Evolutionary conservation across 2,888 invertebrate genomes (phyloP).

Genomic region (Drosophila rellima): DNA sequence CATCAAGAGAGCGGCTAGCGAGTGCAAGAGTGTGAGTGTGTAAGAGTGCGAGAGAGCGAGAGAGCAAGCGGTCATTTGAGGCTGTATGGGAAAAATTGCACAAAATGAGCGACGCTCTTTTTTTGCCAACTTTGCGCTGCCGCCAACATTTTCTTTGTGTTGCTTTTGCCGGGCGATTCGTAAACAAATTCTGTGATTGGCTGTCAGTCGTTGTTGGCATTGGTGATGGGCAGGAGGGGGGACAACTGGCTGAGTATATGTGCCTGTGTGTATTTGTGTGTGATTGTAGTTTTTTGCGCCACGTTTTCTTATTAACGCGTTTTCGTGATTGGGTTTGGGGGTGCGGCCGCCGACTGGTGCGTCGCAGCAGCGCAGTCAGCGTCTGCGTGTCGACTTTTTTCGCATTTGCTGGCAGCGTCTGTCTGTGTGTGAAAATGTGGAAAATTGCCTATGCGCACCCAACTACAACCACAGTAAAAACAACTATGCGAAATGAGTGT

Average conservation of each 20-base stretch:
- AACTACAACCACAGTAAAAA: constrained; percentile 55
- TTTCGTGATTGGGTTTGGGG: constrained; percentile 83
- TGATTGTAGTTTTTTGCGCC: constrained; percentile 76
- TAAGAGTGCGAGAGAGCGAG: constrained; percentile 32
- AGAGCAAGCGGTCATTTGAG: constrained; percentile 58
- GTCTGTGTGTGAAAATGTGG: constrained; percentile 72
- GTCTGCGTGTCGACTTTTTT: constrained; percentile 72
- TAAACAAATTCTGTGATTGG: constrained; percentile 85
- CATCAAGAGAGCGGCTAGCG: constrained; percentile 37
- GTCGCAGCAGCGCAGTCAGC: constrained; percentile 57
- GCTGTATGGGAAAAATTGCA: constrained; percentile 62
- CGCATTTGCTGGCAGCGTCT: constrained; percentile 55
- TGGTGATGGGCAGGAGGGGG: constrained; percentile 19
- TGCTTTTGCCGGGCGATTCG: constrained; percentile 82
- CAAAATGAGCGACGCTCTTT: constrained; percentile 64
- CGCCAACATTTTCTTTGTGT: constrained; percentile 76
- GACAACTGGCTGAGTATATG: constrained; percentile 8
- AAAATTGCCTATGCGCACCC: constrained; percentile 83
- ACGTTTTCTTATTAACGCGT: constrained; percentile 83
- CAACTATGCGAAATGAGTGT: constrained; percentile 76
- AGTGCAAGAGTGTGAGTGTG: constrained; percentile 13
- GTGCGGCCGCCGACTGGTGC: constrained; percentile 58
- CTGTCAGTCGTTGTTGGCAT: constrained; percentile 45
- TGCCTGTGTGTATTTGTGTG: constrained; percentile 25
- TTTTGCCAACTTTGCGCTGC: constrained; percentile 47